Conservation (phyloP, 2,113 vertebrate genomes). For the Melanerpes formicivorus region DNA sequence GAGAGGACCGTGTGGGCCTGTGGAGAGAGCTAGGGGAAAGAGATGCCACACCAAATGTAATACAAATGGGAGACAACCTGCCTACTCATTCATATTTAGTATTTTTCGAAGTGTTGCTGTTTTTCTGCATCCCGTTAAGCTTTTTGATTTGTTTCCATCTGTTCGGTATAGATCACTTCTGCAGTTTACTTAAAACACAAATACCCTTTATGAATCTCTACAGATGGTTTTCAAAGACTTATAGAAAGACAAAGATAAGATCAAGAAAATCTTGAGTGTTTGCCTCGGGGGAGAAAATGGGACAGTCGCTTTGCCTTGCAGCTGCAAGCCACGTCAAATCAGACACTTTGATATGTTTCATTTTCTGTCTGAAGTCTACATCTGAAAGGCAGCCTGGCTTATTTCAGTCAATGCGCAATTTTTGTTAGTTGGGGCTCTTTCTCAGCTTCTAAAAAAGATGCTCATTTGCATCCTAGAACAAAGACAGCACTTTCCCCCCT, state of each 20-base stretch:
- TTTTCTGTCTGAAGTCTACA: slow-evolving; percentile 70
- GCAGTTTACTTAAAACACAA: slow-evolving; percentile 75
- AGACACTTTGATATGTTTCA: slow-evolving; percentile 69
- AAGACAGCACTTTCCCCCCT: slow-evolving; percentile 19
- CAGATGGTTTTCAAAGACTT: slow-evolving; percentile 75
- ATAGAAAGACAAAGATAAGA: slow-evolving; percentile 72
- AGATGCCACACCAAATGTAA: background rate
- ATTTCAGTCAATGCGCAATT: slow-evolving; percentile 69
- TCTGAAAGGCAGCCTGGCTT: slow-evolving; percentile 66
- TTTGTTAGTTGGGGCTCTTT: slow-evolving; percentile 64
- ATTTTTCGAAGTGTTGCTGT: slow-evolving; percentile 59
- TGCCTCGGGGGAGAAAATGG: slow-evolving; percentile 59
- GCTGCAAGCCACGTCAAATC: slow-evolving; percentile 70
- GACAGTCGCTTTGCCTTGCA: slow-evolving; percentile 65
- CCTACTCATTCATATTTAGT: slow-evolving; percentile 40
- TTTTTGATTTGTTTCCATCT: slow-evolving; percentile 77
- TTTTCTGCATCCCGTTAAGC: slow-evolving; percentile 65
- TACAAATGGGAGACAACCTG: slow-evolving; percentile 41
- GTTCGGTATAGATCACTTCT: slow-evolving; percentile 71
- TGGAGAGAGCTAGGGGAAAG: background rate
- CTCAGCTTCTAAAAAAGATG: slow-evolving; percentile 70
- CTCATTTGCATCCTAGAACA: slow-evolving; percentile 69
- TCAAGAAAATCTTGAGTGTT: slow-evolving; percentile 71
- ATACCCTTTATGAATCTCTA: slow-evolving; percentile 72
- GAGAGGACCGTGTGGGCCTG: background rate